phyloP scores from a whole-genome alignment of 2,888 invertebrate species.

The Eilema griseolum region DNA sequence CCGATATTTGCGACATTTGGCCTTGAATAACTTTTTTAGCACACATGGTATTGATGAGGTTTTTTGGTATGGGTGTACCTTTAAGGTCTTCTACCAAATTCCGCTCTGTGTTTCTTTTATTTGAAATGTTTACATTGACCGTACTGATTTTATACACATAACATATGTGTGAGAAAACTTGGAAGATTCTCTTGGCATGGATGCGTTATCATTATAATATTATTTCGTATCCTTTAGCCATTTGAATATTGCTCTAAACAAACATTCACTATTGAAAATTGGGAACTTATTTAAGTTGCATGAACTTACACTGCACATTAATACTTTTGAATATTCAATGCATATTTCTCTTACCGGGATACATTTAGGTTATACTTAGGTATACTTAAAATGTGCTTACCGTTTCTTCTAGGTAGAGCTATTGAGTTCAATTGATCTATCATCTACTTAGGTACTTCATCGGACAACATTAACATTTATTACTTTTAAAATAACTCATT shows the following conservation, averaged over 20 bases:
- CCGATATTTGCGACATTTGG: too few species aligned
- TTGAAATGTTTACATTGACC: too few species aligned
- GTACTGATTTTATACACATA: too few species aligned
- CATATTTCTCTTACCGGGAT: conserved; percentile 44
- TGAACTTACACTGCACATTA: conserved; percentile 8
- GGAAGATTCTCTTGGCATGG: too few species aligned
- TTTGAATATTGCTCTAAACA: conserved; percentile 25
- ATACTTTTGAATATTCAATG: conserved; percentile 62
- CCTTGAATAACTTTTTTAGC: too few species aligned
- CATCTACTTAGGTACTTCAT: not conserved
- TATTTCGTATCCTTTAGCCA: conserved; percentile 18
- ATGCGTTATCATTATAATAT: too few species aligned
- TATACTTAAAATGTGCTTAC: not conserved
- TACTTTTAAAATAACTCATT: not conserved
- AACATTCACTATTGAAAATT: conserved; percentile 34
- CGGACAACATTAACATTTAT: not conserved
- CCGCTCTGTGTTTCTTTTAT: too few species aligned
- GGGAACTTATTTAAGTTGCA: conserved; percentile 38
- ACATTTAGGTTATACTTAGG: too few species aligned
- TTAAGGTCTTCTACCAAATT: too few species aligned
- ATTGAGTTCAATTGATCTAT: conserved; percentile 18
- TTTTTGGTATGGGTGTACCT: too few species aligned
- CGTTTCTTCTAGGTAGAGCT: not conserved
- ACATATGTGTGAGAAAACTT: too few species aligned
- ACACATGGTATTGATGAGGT: too few species aligned